Evolutionary conservation across 2,113 vertebrate genomes (phyloP).

Genomic region (Pseudopodoces humilis): DNA sequence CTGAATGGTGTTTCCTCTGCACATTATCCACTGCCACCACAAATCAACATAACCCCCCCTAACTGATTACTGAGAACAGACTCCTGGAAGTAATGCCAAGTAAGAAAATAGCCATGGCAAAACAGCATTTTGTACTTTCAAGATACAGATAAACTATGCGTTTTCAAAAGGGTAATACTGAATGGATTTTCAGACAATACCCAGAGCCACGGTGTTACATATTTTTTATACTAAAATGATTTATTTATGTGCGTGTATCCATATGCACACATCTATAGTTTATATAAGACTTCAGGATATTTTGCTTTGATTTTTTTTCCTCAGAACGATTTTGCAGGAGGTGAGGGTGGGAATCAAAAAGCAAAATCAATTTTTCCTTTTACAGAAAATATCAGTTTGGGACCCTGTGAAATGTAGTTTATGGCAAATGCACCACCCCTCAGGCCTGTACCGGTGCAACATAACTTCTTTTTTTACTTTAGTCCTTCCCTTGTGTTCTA

Average conservation of each 20-base stretch:
- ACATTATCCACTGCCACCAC: neutral
- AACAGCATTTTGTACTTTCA: neutral
- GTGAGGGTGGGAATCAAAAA: neutral
- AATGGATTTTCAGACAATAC: neutral
- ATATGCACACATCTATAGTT: neutral
- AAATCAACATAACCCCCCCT: neutral
- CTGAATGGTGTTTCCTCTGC: neutral
- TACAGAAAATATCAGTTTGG: neutral
- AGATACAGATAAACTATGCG: neutral
- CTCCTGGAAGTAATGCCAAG: neutral
- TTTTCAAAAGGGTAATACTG: neutral
- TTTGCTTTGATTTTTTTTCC: neutral
- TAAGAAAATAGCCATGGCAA: neutral
- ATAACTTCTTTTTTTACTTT: neutral
- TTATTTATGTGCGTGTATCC: neutral
- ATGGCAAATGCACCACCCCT: neutral
- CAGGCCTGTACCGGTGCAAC: neutral
- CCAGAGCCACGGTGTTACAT: accelerated
- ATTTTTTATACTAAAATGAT: neutral
- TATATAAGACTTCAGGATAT: neutral
- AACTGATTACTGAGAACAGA: neutral
- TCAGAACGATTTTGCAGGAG: neutral
- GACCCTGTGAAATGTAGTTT: neutral
- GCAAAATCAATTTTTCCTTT: slow-evolving; percentile 17
- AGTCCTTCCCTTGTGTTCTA: neutral